phyloP scores from a whole-genome alignment of 1,140 invertebrate species.

The Fopius arisanus region DNA sequence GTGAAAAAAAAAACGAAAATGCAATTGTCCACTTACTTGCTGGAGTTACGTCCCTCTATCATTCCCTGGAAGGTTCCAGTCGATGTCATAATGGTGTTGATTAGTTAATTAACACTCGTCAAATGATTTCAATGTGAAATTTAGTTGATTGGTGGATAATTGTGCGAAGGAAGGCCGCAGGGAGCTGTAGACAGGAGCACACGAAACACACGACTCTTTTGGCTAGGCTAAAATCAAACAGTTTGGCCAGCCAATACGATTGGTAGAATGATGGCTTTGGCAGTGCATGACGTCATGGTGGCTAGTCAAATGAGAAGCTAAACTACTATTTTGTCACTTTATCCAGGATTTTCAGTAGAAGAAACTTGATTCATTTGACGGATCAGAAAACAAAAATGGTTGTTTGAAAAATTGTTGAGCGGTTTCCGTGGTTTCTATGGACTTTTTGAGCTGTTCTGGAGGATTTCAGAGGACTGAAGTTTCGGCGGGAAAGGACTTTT shows the following conservation, averaged over 20 bases:
- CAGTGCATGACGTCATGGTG: slow-evolving; percentile 33
- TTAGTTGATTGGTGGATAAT: slow-evolving; percentile 11
- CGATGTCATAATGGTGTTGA: slow-evolving; percentile 48
- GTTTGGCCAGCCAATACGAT: slow-evolving; percentile 38
- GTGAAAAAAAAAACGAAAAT: slow-evolving; percentile 16
- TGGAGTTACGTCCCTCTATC: slow-evolving; percentile 46
- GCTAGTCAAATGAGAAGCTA: slow-evolving; percentile 35
- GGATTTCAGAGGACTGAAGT: slow-evolving; percentile 16
- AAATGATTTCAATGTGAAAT: neutral
- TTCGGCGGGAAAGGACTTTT: neutral
- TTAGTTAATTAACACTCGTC: slow-evolving; percentile 4
- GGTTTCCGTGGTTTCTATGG: neutral
- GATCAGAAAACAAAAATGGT: neutral
- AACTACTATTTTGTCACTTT: neutral
- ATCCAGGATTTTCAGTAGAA: neutral
- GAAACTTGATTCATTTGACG: neutral
- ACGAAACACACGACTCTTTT: slow-evolving; percentile 34
- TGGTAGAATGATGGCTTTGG: slow-evolving; percentile 35
- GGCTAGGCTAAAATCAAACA: slow-evolving; percentile 49
- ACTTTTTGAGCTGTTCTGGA: neutral
- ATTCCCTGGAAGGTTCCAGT: slow-evolving; percentile 54
- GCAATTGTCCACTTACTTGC: slow-evolving; percentile 53
- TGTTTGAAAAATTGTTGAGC: neutral
- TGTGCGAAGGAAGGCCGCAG: neutral
- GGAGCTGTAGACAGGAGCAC: slow-evolving; percentile 33